Evolutionary conservation across 2,113 vertebrate genomes (phyloP).

Genomic region (Bungarus multicinctus): DNA sequence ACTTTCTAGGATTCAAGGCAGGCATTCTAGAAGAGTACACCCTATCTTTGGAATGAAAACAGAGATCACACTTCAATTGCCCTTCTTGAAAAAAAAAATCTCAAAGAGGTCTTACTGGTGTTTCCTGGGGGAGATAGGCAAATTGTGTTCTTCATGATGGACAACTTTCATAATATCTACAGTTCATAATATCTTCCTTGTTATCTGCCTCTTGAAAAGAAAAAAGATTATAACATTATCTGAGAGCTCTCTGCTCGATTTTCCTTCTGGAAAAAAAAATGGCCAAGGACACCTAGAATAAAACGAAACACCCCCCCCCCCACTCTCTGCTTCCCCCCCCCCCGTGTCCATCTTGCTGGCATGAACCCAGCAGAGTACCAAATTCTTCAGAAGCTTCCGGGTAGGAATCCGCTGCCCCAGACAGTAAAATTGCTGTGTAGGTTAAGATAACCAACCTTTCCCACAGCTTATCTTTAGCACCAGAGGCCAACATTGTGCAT

Average conservation of each 20-base stretch:
- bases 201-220: not conserved
- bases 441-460: not conserved
- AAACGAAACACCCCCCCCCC: not conserved
- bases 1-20: not conserved
- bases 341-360: not conserved
- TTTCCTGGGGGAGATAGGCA: not conserved
- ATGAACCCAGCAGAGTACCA: not conserved
- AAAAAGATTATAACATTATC: not conserved
- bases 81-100: not conserved
- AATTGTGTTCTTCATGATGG: not conserved
- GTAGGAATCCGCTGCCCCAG: not conserved
- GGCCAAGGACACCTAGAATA: not conserved
- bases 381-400: not conserved
- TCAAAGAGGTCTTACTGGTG: not conserved
- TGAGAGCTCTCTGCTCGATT: not conserved
- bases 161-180: not conserved
- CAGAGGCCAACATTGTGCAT: slow-evolving; percentile 1
- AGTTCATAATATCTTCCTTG: not conserved
- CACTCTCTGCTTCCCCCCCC: not conserved
- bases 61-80: not conserved
- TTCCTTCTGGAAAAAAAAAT: not conserved
- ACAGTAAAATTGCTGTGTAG: not conserved
- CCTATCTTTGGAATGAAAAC: not conserved
- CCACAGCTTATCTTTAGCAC: not conserved
- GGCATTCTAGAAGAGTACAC: not conserved